Base-by-base conservation (phyloP, 2,797 vertebrate species). In the Premnoplex brunnescens region DNA sequence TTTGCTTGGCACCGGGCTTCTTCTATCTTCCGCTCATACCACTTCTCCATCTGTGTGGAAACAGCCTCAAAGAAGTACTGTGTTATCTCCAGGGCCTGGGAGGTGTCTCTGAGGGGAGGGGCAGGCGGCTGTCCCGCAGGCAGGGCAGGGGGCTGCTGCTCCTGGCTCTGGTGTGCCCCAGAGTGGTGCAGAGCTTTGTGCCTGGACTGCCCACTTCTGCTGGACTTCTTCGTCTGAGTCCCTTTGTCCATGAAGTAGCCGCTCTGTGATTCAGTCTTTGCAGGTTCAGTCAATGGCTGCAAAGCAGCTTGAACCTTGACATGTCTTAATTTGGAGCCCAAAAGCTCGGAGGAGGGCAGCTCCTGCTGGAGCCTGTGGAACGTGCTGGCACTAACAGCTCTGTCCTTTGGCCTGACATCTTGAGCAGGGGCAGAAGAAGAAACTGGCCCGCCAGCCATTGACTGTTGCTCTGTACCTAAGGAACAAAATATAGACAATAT, bases 11-110 rank as follows among this genome's bases (percentile, higher is more conserved):
- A 98, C 37, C 98, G 98, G 6, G 99, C 98, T 96, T 99, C 99
- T 81, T 99, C 98, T 74, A 99, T 99, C 97, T 99, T 99, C 89
- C 99, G 98, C 71, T 99, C 99, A 5, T 99, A 99, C 99, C 99
- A 99, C 96, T 98, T 99, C 97, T 99, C 99, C 99, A 99, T 99
- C 98, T 99, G 99, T 0, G 98, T 98, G 5, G 99, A 99, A 76
- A 99, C 99, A 0, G 99, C 99, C 98, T 99, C 99, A 3, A 99
- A 99, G 97, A 99, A 99, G 96, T 99, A 99, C 98, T 99, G 99
- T 0, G 99, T 99, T 55, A 99, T 99, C 98, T 99, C 99, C 95
- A 99, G 96, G 3, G 99, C 99, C 34, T 99, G 99, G 87, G 98
- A 98, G 75, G 98, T 98, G 67, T 98, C 98, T 95, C 94, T 97